Base-by-base conservation (phyloP, 2,797 vertebrate genomes). In the Melanotaenia parkinsoni region DNA sequence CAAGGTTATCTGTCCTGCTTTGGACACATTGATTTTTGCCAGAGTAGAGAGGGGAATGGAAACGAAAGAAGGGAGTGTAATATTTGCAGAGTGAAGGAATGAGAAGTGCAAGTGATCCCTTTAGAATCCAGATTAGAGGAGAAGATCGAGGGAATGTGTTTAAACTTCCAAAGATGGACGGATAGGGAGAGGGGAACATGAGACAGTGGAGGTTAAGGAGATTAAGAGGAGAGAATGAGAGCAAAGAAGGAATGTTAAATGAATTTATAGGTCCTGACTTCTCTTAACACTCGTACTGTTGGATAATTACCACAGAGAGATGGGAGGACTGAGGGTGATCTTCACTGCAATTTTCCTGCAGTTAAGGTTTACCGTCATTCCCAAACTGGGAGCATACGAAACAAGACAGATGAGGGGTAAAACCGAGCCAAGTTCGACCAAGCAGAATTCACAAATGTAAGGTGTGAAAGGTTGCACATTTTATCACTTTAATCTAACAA, bases 1-100 rank as follows among this genome's bases (percentile, higher is more conserved):
- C 89, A 92, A 91, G 91, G 90, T 91, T 92, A 91, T 91, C 87
- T 90, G 88, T 89, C 85, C 88, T 70, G 84, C 84, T 86, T 87
- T 87, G 86, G 85, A 93, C 82, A 85, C 84, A 90, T 88, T 91
- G 88, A 91, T 90, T 89, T 89, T 76, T 90, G 79, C 81, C 9
- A 68, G 76, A 86, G 88, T 51, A 60, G 69, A 82, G 69, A 47
- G 63, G 70, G 76, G 67, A 82, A 76, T 58, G 58, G 67, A 79
- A 82, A 79, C 84, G 72, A 82, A 82, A 83, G 85, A 78, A 58
- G 77, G 66, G 82, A 82, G 80, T 80, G 88, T 81, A 86, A 88
- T 91, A 89, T 91, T 90, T 90, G 86, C 84, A 63, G 76, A 87
- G 80, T 43, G 73, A 82, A 87, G 80, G 85, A 86, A 81, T 71